These are phyloP conservation scores for Erythrocebus patas DNA, from an alignment of 2,113 vertebrate genomes.

Conservation along the genomic window DNA sequence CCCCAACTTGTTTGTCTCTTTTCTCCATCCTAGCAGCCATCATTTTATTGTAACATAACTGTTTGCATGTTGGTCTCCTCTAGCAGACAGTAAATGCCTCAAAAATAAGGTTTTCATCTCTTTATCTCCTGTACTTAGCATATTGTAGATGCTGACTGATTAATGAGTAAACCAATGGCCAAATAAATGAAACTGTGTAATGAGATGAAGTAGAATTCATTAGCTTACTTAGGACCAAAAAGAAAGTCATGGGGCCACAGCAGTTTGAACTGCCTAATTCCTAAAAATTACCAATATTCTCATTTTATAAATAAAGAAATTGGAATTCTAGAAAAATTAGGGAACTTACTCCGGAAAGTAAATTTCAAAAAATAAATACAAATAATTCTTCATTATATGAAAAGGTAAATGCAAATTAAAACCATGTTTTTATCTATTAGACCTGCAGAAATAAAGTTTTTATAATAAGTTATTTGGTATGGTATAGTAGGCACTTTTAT, in stretches of 20 bases:
- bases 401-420: background rate
- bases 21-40: background rate
- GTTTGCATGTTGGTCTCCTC: background rate
- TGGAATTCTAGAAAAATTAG: background rate
- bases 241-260: background rate
- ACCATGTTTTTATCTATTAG: background rate
- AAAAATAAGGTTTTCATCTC: background rate
- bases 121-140: background rate
- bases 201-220: background rate
- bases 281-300: background rate
- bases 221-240: background rate
- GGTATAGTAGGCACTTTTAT: background rate
- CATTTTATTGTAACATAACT: background rate
- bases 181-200: background rate
- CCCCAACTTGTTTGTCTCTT: too few species aligned
- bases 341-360: background rate
- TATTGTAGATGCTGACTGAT: background rate
- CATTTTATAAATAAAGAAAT: constrained; percentile 28
- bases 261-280: background rate
- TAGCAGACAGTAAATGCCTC: background rate
- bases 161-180: background rate
- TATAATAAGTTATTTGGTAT: background rate
- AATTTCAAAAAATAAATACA: constrained; percentile 31
- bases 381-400: background rate
- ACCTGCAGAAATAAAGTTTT: background rate